These are phyloP conservation scores for Crotophaga sulcirostris DNA, from an alignment of 2,113 vertebrate genomes.

Conservation along the genomic window DNA sequence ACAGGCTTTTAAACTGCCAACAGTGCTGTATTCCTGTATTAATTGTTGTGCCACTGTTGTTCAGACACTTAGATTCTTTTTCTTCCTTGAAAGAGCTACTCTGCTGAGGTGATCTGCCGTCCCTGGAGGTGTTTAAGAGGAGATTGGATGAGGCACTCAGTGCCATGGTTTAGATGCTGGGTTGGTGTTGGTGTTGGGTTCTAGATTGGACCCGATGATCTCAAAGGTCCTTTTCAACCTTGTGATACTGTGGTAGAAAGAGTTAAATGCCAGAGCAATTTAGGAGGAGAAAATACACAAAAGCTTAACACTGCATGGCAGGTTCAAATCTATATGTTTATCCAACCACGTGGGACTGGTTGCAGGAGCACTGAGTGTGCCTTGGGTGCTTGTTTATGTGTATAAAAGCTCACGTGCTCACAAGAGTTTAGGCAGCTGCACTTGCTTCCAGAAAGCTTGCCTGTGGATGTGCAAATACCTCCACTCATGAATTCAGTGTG, in stretches of 20 bases:
- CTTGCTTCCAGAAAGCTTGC: not conserved
- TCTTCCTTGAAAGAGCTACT: not conserved
- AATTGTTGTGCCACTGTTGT: not conserved
- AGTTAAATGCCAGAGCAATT: not conserved
- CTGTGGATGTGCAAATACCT: not conserved
- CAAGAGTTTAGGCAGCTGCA: not conserved
- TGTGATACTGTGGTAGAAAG: too few relatives aligned
- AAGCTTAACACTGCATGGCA: not conserved
- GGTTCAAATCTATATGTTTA: not conserved
- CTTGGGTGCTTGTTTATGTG: not conserved
- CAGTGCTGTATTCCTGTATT: not conserved
- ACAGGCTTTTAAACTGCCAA: conserved; percentile 18
- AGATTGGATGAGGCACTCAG: too few relatives aligned
- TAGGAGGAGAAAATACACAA: not conserved
- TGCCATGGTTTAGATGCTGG: too few relatives aligned
- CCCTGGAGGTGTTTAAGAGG: too few relatives aligned
- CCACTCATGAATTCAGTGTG: not conserved
- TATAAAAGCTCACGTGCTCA: not conserved
- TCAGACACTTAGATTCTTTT: not conserved
- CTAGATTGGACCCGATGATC: too few relatives aligned
- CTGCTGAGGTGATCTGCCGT: too few relatives aligned
- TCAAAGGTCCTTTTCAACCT: too few relatives aligned
- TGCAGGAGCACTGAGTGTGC: not conserved
- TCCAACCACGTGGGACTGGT: not conserved
- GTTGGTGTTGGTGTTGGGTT: too few relatives aligned